Base-by-base conservation (phyloP, 2,113 vertebrate species). In the Rhinichthys klamathensis region DNA sequence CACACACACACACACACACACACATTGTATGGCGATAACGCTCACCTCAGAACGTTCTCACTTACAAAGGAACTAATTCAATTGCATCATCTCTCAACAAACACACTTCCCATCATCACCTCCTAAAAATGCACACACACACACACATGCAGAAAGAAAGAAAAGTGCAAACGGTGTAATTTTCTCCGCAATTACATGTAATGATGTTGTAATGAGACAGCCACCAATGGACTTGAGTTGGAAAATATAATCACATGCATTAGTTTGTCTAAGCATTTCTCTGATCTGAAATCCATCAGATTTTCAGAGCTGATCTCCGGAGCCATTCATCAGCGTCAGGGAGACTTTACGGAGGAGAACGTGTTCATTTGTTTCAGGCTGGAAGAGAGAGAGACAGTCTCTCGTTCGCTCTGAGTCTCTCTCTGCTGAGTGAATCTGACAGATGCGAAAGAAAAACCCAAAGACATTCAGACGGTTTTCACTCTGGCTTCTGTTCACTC, bases 161-260 rank as follows among this genome's bases (percentile, higher is more conserved):
- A 88, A 96, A 95, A 95, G 93, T 95, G 95, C 96, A 94, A 95
- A 95, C 95, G 95, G 94, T 93, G 96, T 97, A 92, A 95, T 96
- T 95, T 96, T 93, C 92, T 73, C 94, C 92, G 94, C 95, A 95
- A 97, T 98, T 97, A 96, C 95, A 89, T 96, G 96, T 98, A 98
- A 98, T 99, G 96, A 99, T 97, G 98, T 98, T 98, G 97, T 99
- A 98, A 98, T 97, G 98, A 97, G 97, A 98, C 96, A 97, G 96
- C 95, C 93, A 93, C 96, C 96, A 95, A 96, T 96, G 96, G 95
- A 97, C 96, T 97, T 97, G 95, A 96, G 97, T 97, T 97, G 96
- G 96, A 97, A 98, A 98, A 98, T 97, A 96, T 98, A 98, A 99
- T 99, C 98, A 98, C 95, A 96, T 97, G 97, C 96, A 98, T 98